These are phyloP conservation scores for Casuarius casuarius DNA, from an alignment of 2,113 vertebrate genomes.

Conservation along the genomic window DNA sequence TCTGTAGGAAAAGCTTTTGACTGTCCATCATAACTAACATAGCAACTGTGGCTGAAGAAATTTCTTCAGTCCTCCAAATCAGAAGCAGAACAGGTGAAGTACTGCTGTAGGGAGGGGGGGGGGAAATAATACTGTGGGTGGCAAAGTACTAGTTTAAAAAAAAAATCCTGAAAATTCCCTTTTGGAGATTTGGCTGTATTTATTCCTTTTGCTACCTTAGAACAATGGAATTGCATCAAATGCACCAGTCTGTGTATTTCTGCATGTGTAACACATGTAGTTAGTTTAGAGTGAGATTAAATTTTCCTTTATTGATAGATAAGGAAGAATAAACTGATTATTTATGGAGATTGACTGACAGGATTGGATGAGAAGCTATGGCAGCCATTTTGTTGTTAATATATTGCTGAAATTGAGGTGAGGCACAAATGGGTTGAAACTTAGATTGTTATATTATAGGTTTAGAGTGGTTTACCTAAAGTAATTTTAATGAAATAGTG, in stretches of 20 bases:
- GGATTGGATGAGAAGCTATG: background rate
- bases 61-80: background rate
- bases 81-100: background rate
- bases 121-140: background rate
- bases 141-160: background rate
- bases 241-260: background rate
- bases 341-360: background rate
- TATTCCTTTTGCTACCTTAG: background rate
- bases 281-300: background rate
- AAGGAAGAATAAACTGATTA: background rate
- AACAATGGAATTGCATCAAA: background rate
- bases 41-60: background rate
- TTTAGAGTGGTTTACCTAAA: background rate
- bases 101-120: background rate
- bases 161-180: background rate
- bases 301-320: background rate
- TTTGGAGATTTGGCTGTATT: background rate
- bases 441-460: background rate
- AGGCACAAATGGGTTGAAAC: background rate
- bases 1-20: background rate
- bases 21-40: too few relatives aligned
- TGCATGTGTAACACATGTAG: background rate
- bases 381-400: constrained; percentile 58
- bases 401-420: background rate
- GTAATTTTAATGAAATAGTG: background rate